These are phyloP conservation scores for Ceratina australensis DNA, from an alignment of 1,140 invertebrate genomes.

Conservation along the genomic window DNA sequence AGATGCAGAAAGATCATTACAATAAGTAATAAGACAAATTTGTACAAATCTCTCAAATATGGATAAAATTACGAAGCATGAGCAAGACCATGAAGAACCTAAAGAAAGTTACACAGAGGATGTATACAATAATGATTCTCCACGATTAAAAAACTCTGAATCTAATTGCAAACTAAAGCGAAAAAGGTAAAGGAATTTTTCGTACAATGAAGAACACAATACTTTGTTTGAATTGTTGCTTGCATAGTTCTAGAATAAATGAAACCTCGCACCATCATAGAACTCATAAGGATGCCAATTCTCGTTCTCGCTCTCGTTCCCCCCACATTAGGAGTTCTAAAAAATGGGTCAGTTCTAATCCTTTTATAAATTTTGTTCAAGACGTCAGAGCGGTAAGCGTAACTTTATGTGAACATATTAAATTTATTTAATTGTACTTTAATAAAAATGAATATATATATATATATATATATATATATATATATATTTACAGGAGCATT, in stretches of 20 bases:
- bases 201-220: background rate
- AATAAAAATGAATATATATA: background rate
- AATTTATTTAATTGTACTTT: no score
- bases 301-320: conserved; percentile 59
- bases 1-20: conserved; percentile 17
- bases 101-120: background rate
- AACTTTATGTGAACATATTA: background rate
- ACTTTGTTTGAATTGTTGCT: background rate
- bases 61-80: conserved; percentile 31
- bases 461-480: conserved; percentile 32
- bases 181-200: conserved; percentile 28
- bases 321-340: conserved; percentile 2
- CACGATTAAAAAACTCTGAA: background rate
- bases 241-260: background rate
- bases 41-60: conserved; percentile 30
- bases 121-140: background rate
- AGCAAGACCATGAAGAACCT: conserved; percentile 10
- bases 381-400: conserved; percentile 66
- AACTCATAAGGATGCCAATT: conserved; percentile 14
- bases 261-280: background rate
- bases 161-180: conserved; percentile 6
- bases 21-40: background rate
- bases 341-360: conserved; percentile 65
- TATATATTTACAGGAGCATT: conserved; percentile 32
- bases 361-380: conserved; percentile 69